phyloP scores from a whole-genome alignment of 2,113 vertebrate species.

The Spizaetus ornatus region DNA sequence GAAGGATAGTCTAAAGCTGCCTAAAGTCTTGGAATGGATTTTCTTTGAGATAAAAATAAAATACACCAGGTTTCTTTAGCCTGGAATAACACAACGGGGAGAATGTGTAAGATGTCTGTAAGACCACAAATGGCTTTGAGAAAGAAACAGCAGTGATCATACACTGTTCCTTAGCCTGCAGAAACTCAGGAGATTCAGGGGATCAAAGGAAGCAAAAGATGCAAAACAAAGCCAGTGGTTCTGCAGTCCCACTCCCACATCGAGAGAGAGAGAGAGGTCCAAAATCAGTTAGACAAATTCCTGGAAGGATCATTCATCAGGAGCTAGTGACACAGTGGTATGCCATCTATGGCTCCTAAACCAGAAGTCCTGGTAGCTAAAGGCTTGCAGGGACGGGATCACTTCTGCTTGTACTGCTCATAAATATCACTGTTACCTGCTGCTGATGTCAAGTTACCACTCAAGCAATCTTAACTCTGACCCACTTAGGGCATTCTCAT shows the following conservation, averaged over 20 bases:
- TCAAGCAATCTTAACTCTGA: neutral
- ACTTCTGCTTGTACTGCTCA: neutral
- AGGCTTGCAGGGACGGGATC: neutral
- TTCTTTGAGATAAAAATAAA: neutral
- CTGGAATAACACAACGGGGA: neutral
- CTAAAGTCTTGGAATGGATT: neutral
- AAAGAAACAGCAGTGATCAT: neutral
- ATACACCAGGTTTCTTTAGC: neutral
- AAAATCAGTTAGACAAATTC: neutral
- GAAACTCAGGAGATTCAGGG: neutral
- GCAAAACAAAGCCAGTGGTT: neutral
- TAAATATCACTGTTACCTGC: neutral
- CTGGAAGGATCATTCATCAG: neutral
- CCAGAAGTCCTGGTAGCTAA: neutral
- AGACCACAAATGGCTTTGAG: neutral
- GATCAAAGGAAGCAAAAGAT: neutral
- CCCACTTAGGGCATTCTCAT: neutral
- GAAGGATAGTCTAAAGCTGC: neutral
- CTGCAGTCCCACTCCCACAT: neutral
- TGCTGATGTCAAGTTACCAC: neutral
- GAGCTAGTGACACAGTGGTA: neutral
- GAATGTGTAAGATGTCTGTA: neutral
- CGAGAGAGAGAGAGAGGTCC: accelerated
- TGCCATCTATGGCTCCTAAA: neutral
- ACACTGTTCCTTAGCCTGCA: neutral